Percentiles rank a stretch among this genome's conserved stretches.
Conservation (phyloP, 2,797 vertebrate species). For the Platalea minor region DNA sequence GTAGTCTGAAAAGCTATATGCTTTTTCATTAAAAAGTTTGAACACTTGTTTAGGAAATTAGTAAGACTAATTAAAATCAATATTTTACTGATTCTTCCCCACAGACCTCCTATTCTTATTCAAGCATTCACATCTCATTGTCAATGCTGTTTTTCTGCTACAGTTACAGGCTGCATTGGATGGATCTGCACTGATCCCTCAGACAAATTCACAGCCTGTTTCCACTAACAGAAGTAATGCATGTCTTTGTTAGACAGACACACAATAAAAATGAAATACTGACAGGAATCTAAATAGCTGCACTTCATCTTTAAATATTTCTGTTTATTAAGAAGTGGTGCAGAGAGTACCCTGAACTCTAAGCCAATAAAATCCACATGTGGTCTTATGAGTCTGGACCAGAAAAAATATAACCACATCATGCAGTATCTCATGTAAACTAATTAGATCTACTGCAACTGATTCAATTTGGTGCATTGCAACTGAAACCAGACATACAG, state of each 20-base stretch:
- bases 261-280: background rate
- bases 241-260: background rate
- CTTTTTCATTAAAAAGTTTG: background rate
- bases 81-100: background rate
- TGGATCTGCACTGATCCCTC: background rate
- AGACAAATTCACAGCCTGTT: background rate
- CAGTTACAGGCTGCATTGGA: background rate
- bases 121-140: fast-evolving
- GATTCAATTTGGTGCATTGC: background rate
- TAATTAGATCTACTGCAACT: background rate
- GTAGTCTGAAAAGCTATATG: background rate
- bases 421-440: background rate
- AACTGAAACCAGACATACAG: background rate
- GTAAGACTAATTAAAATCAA: background rate
- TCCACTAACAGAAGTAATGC: background rate
- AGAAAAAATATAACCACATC: background rate
- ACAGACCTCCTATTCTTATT: background rate
- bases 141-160: background rate
- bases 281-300: background rate
- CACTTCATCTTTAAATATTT: background rate
- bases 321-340: background rate
- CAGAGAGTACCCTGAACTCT: background rate
- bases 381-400: background rate
- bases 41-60: background rate
- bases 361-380: background rate